Evolutionary conservation across 1,140 invertebrate species (phyloP).

Genomic region (Hyles euphorbiae): DNA sequence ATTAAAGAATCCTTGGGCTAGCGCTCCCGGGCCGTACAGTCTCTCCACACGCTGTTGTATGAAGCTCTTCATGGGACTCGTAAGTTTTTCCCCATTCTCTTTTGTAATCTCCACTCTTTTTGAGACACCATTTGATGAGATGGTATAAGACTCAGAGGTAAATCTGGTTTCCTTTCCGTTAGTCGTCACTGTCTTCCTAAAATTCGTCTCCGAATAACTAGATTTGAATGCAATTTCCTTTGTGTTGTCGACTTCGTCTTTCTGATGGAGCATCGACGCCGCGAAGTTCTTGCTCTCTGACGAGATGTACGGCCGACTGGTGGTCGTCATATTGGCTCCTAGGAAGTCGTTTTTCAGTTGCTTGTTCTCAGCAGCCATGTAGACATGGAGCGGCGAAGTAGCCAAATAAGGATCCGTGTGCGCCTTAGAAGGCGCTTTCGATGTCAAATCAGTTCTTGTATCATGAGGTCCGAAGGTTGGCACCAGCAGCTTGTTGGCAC

Average conservation of each 20-base stretch:
- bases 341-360: constrained; percentile 68
- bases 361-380: constrained; percentile 67
- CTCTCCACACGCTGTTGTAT: constrained; percentile 92
- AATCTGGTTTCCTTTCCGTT: constrained; percentile 54
- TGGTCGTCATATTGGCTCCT: constrained; percentile 60
- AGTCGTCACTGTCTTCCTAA: constrained; percentile 56
- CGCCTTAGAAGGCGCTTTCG: constrained; percentile 69
- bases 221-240: constrained; percentile 66
- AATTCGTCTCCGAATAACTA: constrained; percentile 71
- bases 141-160: constrained; percentile 66
- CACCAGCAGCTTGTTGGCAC: constrained; percentile 65
- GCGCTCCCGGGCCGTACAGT: constrained; percentile 88
- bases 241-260: constrained; percentile 60
- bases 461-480: constrained; percentile 67
- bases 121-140: constrained; percentile 61
- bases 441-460: constrained; percentile 64
- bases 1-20: constrained; percentile 89
- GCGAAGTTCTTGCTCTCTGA: constrained; percentile 63
- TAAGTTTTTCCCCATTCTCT: constrained; percentile 66
- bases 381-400: constrained; percentile 53
- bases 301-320: constrained; percentile 56
- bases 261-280: constrained; percentile 58
- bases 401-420: constrained; percentile 63
- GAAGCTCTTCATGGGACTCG: constrained; percentile 83
- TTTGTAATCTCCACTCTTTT: constrained; percentile 67